A percentile compares a stretch with the other conserved stretches of the same genome.
phyloP scores from a whole-genome alignment of 1,140 invertebrate species.

The Colletes gigas region DNA sequence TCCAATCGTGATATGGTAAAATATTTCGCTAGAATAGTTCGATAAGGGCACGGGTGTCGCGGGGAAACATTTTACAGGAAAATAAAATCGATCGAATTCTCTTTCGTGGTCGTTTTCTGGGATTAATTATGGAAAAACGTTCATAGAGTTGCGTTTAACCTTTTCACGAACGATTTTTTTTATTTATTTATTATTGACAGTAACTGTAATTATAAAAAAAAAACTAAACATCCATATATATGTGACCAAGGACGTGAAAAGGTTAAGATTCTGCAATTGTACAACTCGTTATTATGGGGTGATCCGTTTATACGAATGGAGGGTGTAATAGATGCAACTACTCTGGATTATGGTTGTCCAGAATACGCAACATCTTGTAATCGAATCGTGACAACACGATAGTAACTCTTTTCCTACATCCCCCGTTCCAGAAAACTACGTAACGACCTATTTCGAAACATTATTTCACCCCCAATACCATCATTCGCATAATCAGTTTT shows the following conservation, averaged over 20 bases:
- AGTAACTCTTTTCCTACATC: conserved; percentile 3
- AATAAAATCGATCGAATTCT: not conserved
- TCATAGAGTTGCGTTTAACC: no score
- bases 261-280: not conserved
- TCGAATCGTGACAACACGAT: not conserved
- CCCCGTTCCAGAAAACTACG: not conserved
- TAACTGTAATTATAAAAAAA: no score
- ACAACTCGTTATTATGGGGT: no score
- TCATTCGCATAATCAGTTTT: no score
- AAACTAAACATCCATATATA: no score
- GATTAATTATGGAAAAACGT: no score
- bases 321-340: conserved; percentile 13
- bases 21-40: not conserved
- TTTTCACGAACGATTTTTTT: no score
- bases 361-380: conserved; percentile 11
- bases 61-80: no score
- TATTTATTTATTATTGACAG: no score
- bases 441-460: not conserved
- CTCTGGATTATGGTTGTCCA: not conserved
- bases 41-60: no score
- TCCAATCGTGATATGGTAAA: not conserved
- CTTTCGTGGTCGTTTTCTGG: no score
- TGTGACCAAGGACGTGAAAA: no score
- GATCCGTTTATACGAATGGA: conserved; percentile 22
- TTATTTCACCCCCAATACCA: not conserved